These are phyloP conservation scores for Istiophorus platypterus DNA, from an alignment of 2,113 vertebrate genomes.

Conservation along the genomic window DNA sequence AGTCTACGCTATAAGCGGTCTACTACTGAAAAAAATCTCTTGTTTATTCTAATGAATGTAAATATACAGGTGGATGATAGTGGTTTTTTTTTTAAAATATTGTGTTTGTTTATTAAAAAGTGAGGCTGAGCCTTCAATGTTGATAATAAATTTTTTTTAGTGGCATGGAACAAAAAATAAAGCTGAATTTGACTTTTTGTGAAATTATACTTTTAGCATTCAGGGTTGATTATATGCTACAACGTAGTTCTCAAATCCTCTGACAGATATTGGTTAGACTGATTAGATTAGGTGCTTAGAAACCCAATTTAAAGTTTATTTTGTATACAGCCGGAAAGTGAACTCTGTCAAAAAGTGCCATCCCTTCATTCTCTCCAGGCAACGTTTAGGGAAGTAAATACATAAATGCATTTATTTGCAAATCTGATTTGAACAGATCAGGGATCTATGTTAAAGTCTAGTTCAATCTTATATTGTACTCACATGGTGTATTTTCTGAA, in stretches of 20 bases:
- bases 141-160: slow-evolving; percentile 54
- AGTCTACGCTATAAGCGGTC: slow-evolving; percentile 45
- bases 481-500: neutral
- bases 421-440: no score
- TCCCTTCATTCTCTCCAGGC: neutral
- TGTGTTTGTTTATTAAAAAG: slow-evolving; percentile 62
- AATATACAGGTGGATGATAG: slow-evolving; percentile 57
- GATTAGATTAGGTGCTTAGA: neutral
- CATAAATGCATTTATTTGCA: neutral
- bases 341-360: neutral
- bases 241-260: neutral
- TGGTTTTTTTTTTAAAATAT: slow-evolving; percentile 22
- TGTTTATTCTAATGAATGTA: slow-evolving; percentile 62
- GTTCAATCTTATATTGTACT: neutral
- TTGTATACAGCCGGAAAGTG: neutral
- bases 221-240: neutral
- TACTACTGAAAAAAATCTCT: slow-evolving; percentile 73
- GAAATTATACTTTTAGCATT: neutral
- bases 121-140: slow-evolving; percentile 83
- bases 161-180: slow-evolving; percentile 74
- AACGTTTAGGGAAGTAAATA: no score
- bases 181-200: slow-evolving; percentile 54
- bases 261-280: neutral
- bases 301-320: neutral
- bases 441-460: neutral